phyloP scores from a whole-genome alignment of 2,888 invertebrate genomes.

The Griposia aprilina region DNA sequence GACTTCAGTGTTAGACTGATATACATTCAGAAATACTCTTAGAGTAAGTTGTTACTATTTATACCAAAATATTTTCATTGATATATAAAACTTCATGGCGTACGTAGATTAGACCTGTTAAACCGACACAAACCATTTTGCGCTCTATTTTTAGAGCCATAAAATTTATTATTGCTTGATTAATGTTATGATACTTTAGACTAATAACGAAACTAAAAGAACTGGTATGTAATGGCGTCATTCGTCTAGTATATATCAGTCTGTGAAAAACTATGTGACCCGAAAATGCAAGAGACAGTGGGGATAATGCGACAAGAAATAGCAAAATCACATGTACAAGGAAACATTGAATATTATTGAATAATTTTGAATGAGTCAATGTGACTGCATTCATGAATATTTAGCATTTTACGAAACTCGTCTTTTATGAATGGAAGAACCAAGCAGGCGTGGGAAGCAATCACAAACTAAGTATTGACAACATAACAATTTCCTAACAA shows the following conservation, averaged over 20 bases:
- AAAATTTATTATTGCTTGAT: conserved; percentile 42
- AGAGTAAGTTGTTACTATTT: conserved; percentile 43
- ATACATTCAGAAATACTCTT: conserved; percentile 26
- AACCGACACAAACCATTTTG: conserved; percentile 33
- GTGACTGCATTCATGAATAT: conserved; percentile 42
- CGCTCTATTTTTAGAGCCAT: conserved; percentile 29
- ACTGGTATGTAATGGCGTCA: conserved; percentile 36
- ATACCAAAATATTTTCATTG: conserved; percentile 55
- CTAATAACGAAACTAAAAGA: conserved; percentile 28
- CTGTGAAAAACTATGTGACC: conserved; percentile 20
- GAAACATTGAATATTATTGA: conserved; percentile 28
- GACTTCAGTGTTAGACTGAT: conserved; percentile 24
- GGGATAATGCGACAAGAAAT: not conserved
- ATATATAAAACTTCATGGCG: conserved; percentile 35
- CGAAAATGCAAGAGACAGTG: conserved; percentile 13
- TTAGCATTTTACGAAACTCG: conserved; percentile 40
- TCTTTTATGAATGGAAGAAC: conserved; percentile 49
- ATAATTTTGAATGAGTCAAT: conserved; percentile 43
- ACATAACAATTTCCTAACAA: not conserved
- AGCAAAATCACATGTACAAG: not conserved
- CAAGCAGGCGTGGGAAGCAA: conserved; percentile 34
- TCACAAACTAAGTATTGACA: conserved; percentile 21
- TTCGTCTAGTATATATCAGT: conserved; percentile 3
- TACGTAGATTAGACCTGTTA: conserved; percentile 46
- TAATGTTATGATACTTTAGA: conserved; percentile 11